Percentiles rank a stretch among this genome's conserved stretches.
These are phyloP conservation scores for Chamaea fasciata DNA, from an alignment of 2,113 vertebrate species.

Conservation along the genomic window DNA sequence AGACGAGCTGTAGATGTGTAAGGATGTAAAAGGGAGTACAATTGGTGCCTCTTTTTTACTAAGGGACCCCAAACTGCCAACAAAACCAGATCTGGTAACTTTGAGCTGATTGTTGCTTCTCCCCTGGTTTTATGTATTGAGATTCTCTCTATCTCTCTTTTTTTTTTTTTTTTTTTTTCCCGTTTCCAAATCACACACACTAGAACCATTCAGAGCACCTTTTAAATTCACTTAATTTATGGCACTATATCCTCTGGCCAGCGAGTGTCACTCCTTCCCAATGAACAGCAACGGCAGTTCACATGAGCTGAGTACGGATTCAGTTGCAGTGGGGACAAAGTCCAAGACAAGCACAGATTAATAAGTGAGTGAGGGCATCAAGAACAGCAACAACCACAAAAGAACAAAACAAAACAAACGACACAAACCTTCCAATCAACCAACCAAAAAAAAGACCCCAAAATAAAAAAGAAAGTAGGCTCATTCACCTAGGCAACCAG, in stretches of 20 bases:
- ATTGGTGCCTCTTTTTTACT: background rate
- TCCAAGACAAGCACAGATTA: background rate
- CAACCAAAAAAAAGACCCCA: background rate
- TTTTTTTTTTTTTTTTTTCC: background rate
- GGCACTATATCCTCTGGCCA: background rate
- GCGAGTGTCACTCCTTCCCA: conserved; percentile 1
- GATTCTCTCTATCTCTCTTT: background rate
- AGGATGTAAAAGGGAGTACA: background rate
- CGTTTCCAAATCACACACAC: background rate
- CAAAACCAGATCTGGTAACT: background rate
- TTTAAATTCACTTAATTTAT: background rate
- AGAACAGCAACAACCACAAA: background rate
- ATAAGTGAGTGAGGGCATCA: background rate
- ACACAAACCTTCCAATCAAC: background rate
- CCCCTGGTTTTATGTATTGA: background rate
- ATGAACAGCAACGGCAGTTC: background rate
- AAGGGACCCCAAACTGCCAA: background rate
- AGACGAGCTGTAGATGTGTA: background rate
- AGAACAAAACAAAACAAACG: background rate
- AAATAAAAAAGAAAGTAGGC: background rate
- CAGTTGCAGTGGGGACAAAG: background rate
- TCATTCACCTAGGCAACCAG: background rate
- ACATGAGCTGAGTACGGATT: background rate
- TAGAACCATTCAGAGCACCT: background rate
- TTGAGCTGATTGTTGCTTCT: background rate